phyloP scores from a whole-genome alignment of 2,888 invertebrate species.

The Mesochorus sp. region DNA sequence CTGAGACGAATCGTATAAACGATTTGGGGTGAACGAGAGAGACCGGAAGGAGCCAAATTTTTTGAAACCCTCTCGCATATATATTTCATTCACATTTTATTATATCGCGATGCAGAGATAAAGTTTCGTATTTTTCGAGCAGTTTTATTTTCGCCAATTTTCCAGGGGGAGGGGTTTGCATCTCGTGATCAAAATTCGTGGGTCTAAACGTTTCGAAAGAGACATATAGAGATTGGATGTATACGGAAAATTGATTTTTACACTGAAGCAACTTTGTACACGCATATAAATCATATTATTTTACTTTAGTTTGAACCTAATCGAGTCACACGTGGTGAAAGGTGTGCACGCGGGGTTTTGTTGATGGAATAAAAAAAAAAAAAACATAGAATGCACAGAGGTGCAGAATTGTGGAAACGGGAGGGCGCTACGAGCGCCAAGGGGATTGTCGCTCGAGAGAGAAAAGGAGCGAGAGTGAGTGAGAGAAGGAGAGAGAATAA shows the following conservation, averaged over 20 bases:
- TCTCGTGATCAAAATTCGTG: no score
- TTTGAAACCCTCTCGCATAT: slow-evolving; percentile 7
- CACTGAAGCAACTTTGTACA: no score
- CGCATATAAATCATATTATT: no score
- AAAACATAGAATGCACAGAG: slow-evolving; percentile 24
- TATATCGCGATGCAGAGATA: slow-evolving; percentile 5
- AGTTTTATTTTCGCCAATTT: not conserved
- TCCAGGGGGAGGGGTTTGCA: no score
- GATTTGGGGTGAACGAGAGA: slow-evolving; percentile 38
- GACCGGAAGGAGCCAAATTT: slow-evolving; percentile 21
- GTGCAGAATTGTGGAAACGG: not conserved
- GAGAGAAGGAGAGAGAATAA: not conserved
- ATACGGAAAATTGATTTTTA: no score
- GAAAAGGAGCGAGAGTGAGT: not conserved
- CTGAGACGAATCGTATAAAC: slow-evolving; percentile 52
- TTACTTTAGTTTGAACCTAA: no score
- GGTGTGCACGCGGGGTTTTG: slow-evolving; percentile 4
- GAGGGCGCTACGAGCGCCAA: slow-evolving; percentile 22
- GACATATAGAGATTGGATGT: no score
- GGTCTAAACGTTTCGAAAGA: no score
- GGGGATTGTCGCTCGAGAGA: slow-evolving; percentile 21
- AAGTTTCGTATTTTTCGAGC: not conserved
- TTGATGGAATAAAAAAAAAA: no score
- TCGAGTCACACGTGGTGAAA: not conserved
- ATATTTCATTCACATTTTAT: slow-evolving; percentile 40